These are phyloP conservation scores for Hesperophylax magnus DNA, from an alignment of 1,140 invertebrate species.

Conservation along the genomic window DNA sequence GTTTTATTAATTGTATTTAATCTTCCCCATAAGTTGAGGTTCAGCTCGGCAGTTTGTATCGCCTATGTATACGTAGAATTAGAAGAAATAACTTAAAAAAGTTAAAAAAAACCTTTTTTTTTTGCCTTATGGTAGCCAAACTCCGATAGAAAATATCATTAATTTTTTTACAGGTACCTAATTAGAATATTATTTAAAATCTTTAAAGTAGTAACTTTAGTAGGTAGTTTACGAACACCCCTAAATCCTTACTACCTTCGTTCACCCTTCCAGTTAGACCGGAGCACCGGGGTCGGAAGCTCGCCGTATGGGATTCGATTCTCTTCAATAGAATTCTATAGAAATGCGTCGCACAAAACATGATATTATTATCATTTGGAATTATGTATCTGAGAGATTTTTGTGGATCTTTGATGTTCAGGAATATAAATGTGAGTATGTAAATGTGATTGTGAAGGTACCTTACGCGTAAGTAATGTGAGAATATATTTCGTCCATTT, in stretches of 20 bases:
- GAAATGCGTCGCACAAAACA: constrained; percentile 36
- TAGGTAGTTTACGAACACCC: not conserved
- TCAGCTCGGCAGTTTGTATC: too few relatives aligned
- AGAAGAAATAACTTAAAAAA: too few relatives aligned
- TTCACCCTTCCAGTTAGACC: too few relatives aligned
- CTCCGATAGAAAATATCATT: too few relatives aligned
- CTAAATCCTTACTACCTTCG: not conserved
- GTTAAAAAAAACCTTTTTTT: too few relatives aligned
- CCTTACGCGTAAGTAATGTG: not conserved
- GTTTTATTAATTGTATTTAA: too few relatives aligned
- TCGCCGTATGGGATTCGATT: constrained; percentile 43
- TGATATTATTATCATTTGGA: constrained; percentile 13
- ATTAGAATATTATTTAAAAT: not conserved
- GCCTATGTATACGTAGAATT: too few relatives aligned
- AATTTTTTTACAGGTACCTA: not conserved
- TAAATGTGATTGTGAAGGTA: not conserved
- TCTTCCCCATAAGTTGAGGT: too few relatives aligned
- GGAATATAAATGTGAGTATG: too few relatives aligned
- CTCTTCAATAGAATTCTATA: constrained; percentile 50
- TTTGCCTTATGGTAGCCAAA: too few relatives aligned
- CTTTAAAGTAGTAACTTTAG: not conserved
- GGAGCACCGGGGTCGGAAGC: not conserved
- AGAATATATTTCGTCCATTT: constrained; percentile 21
- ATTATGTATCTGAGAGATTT: constrained; percentile 27
- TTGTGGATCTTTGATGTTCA: constrained; percentile 44